phyloP scores from a whole-genome alignment of 2,888 invertebrate genomes.

The Theretra japonica region DNA sequence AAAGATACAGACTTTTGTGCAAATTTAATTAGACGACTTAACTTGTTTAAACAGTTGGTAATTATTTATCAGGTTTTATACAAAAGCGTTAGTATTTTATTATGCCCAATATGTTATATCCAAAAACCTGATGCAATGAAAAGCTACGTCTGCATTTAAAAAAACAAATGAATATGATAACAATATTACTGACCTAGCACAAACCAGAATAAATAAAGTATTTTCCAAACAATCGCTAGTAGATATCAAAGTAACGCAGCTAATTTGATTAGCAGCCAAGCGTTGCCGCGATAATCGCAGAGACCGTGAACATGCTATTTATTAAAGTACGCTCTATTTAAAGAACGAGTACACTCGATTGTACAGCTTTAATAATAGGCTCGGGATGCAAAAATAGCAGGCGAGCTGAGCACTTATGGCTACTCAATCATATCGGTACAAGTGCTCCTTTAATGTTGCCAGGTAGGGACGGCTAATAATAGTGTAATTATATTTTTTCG shows the following conservation, averaged over 20 bases:
- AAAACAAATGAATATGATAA: too few relatives aligned
- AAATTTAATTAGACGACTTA: too few relatives aligned
- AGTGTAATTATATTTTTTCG: constrained; percentile 4
- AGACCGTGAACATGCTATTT: constrained; percentile 13
- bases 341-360: constrained; percentile 8
- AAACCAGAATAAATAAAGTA: too few relatives aligned
- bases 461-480: not conserved
- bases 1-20: not conserved
- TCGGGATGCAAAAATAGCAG: constrained; percentile 13
- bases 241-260: not conserved
- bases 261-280: not conserved
- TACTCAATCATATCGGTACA: constrained; percentile 24
- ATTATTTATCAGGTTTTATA: too few relatives aligned
- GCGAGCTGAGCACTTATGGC: not conserved
- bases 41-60: too few relatives aligned
- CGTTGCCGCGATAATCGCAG: not conserved
- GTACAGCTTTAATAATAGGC: constrained; percentile 15
- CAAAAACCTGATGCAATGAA: too few relatives aligned
- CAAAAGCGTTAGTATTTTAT: too few relatives aligned
- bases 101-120: too few relatives aligned
- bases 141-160: too few relatives aligned
- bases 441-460: constrained; percentile 13
- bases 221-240: too few relatives aligned
- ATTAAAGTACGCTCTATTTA: constrained; percentile 14
- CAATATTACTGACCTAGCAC: too few relatives aligned